A percentile compares a stretch with the other conserved stretches of the same genome.
Evolutionary conservation across 2,888 invertebrate species (phyloP).

Genomic region (Elegia similella): DNA sequence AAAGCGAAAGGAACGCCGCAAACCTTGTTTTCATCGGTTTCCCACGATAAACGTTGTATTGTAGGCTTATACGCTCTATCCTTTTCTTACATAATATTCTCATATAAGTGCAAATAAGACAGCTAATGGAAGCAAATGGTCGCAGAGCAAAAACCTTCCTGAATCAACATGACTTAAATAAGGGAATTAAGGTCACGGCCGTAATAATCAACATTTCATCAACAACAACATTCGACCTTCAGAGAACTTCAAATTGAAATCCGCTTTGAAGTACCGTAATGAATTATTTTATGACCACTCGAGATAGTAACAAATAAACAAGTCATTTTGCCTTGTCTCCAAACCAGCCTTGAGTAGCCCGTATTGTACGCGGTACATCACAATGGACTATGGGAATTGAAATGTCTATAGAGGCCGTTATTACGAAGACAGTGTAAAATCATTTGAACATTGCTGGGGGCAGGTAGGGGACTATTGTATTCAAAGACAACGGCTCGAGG

Average conservation of each 20-base stretch:
- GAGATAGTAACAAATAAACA: conserved; percentile 22
- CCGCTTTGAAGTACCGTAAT: conserved; percentile 16
- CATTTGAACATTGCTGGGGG: conserved; percentile 40
- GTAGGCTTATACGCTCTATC: conserved; percentile 32
- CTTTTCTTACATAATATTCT: conserved; percentile 35
- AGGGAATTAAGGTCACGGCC: conserved; percentile 49
- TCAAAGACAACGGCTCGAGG: conserved; percentile 34
- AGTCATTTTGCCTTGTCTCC: conserved; percentile 28
- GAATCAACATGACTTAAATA: conserved; percentile 23
- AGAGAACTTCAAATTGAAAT: conserved; percentile 13
- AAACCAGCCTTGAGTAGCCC: conserved; percentile 27
- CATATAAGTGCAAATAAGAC: conserved; percentile 23
- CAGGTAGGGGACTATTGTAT: conserved; percentile 59
- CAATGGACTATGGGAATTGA: conserved; percentile 30
- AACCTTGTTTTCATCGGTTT: conserved; percentile 62
- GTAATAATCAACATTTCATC: too few relatives aligned
- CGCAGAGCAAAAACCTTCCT: not conserved
- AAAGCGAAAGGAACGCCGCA: conserved; percentile 68
- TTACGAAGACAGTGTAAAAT: conserved; percentile 34
- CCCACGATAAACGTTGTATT: conserved; percentile 59
- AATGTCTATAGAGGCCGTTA: conserved; percentile 30
- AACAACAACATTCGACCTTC: conserved; percentile 22
- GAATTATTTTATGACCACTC: conserved; percentile 8
- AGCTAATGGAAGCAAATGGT: conserved; percentile 2
- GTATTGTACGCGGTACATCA: conserved; percentile 26